Percentiles rank a stretch among this genome's conserved stretches.
phyloP scores from a whole-genome alignment of 2,797 vertebrate species.

The Sparidentex hasta region DNA sequence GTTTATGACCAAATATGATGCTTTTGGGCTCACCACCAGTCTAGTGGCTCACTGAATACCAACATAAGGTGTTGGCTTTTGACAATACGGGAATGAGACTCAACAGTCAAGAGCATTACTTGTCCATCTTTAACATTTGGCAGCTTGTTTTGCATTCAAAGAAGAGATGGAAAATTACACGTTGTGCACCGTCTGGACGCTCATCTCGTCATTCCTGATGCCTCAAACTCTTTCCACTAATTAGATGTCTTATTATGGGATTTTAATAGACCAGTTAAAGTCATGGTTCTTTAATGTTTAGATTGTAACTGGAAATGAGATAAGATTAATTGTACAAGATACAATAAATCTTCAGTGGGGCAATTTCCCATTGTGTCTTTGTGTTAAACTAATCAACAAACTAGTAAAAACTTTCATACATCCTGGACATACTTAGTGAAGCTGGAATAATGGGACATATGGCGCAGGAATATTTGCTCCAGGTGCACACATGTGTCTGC shows the following conservation, averaged over 20 bases:
- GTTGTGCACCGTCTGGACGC: background rate
- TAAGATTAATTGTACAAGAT: background rate
- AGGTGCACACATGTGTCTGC: constrained; percentile 29
- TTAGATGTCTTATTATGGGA: constrained; percentile 30
- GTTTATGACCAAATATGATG: no score
- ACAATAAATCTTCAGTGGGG: background rate
- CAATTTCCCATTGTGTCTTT: background rate
- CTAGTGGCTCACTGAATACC: no score
- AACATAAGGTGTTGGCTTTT: no score
- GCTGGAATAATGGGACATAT: constrained; percentile 35
- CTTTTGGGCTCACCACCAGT: no score
- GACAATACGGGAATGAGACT: background rate
- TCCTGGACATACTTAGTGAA: constrained; percentile 21
- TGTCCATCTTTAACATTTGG: background rate
- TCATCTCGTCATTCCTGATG: constrained; percentile 36
- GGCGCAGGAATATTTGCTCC: constrained; percentile 24
- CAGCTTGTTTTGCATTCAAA: background rate
- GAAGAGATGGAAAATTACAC: constrained; percentile 29
- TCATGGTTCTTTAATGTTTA: background rate
- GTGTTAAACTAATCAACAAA: constrained; percentile 12
- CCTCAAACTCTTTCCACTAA: constrained; percentile 15
- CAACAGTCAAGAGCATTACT: background rate
- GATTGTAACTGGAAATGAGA: constrained; percentile 7
- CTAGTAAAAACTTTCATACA: constrained; percentile 31
- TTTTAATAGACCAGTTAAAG: constrained; percentile 23